Base-by-base conservation (phyloP, 2,113 vertebrate genomes). In the Ptychochromis oligacanthus region DNA sequence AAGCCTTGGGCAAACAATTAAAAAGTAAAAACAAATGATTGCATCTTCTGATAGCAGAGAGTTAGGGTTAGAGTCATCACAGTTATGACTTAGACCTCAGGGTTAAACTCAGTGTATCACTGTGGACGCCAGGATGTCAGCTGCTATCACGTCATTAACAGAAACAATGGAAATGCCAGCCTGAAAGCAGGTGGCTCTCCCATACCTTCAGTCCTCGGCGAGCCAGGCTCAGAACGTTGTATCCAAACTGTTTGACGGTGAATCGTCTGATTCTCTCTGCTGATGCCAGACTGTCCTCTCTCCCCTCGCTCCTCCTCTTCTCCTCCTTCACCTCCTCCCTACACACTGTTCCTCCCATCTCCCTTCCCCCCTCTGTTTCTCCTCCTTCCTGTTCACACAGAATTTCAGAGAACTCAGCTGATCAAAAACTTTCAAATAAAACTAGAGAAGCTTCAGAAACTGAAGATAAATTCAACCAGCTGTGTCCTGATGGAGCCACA, bases 141-240 rank as follows among this genome's bases (percentile, higher is more conserved):
- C 36, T 36, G 36, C 36, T 8, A 36, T 36, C 36, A 36, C 7
- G 36, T 36, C 4, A 31, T 36, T 8, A 36, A 7, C 8, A 36
- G n/a, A 65, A 43, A 43, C 43, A 14, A 17, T 14, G 6, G 65
- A 49, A 24, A 70, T 70, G 20, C 34, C 61, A 64, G 61, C 40
- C 24, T 70, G 38, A 31, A 52, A 46, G 34, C 52, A 52, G 43
- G 40, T 17, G 38, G 38, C 6, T 18, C 43, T 58, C 75, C 15
- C 17, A 1, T 81, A 93, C 92, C 91, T 94, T 96, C 93, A 98
- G 95, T 24, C 97, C 96, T 60, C 96, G 96, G 59, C 97, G 97
- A 34, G 97, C 95, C 91, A 98, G 93, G 80, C 94, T 97, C 81
- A 99, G 93, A 57, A 96, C 96, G 58, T 95, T 93, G 72, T 94